phyloP scores from a whole-genome alignment of 2,113 vertebrate genomes.

The Nerophis lumbriciformis region DNA sequence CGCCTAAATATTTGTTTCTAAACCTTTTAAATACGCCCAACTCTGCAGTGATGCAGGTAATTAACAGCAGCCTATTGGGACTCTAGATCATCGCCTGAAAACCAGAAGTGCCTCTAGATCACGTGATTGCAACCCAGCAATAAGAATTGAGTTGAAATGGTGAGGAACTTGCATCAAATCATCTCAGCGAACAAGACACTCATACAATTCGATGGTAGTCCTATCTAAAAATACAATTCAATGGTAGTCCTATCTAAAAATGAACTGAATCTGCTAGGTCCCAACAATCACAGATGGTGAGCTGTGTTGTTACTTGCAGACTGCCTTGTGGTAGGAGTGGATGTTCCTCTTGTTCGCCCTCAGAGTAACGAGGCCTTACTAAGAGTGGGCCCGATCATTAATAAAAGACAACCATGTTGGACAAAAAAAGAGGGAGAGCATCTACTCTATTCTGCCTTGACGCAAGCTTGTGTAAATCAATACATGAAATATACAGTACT shows the following conservation, averaged over 20 bases:
- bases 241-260: not conserved
- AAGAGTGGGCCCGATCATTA: slow-evolving; percentile 25
- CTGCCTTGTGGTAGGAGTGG: slow-evolving; percentile 34
- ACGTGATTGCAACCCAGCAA: no score
- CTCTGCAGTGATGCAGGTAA: no score
- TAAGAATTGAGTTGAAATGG: no score
- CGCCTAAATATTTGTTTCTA: no score
- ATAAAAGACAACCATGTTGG: not conserved
- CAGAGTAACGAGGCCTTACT: slow-evolving; percentile 36
- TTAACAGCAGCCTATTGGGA: no score
- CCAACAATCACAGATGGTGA: slow-evolving; percentile 33
- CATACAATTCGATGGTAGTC: not conserved
- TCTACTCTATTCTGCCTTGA: not conserved
- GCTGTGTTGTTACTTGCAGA: slow-evolving; percentile 27
- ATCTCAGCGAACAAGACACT: not conserved
- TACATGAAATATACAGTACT: slow-evolving; percentile 1
- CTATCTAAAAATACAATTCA: not conserved
- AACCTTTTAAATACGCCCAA: no score
- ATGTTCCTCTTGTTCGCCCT: slow-evolving; percentile 30
- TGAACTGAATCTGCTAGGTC: not conserved
- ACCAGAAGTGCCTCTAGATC: no score
- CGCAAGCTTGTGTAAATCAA: slow-evolving; percentile 7
- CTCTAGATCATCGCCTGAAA: no score
- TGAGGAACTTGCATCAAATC: no score
- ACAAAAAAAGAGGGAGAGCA: not conserved